phyloP scores from a whole-genome alignment of 1,140 invertebrate genomes.

The Berghia stephanieae region DNA sequence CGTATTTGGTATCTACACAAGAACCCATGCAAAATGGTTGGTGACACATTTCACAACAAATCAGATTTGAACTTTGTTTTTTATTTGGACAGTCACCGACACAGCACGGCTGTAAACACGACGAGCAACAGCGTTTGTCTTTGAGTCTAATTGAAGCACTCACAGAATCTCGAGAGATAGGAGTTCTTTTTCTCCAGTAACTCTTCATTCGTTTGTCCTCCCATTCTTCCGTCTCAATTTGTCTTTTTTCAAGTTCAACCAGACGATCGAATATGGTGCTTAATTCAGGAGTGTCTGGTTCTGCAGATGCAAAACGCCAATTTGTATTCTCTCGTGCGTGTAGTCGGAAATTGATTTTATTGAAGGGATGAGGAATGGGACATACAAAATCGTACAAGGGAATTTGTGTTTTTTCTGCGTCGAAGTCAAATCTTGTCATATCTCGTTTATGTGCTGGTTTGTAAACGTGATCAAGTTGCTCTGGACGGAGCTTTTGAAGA shows the following conservation, averaged over 20 bases:
- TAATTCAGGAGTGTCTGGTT: slow-evolving; percentile 16
- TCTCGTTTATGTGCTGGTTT: slow-evolving; percentile 50
- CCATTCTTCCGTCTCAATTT: slow-evolving; percentile 59
- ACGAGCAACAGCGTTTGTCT: slow-evolving; percentile 50
- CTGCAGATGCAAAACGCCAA: slow-evolving; percentile 41
- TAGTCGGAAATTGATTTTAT: slow-evolving; percentile 47
- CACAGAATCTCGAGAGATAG: background rate
- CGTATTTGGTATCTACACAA: slow-evolving; percentile 53
- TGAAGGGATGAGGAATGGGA: slow-evolving; percentile 44
- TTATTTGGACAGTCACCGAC: slow-evolving; percentile 61
- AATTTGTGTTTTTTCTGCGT: slow-evolving; percentile 49
- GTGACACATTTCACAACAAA: slow-evolving; percentile 48
- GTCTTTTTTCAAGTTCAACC: slow-evolving; percentile 52
- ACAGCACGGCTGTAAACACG: slow-evolving; percentile 57
- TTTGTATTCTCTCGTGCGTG: slow-evolving; percentile 48
- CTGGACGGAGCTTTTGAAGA: slow-evolving; percentile 53
- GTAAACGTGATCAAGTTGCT: slow-evolving; percentile 54
- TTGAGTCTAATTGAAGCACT: slow-evolving; percentile 38
- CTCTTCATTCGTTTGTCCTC: slow-evolving; percentile 41
- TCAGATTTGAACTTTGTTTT: slow-evolving; percentile 28
- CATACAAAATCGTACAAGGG: slow-evolving; percentile 52
- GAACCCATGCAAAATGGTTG: slow-evolving; percentile 49
- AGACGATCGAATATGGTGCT: slow-evolving; percentile 52
- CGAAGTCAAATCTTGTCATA: slow-evolving; percentile 54
- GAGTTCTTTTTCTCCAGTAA: background rate